Evolutionary conservation across 2,797 vertebrate genomes (phyloP), one percentile per base, ranked within the genome.

Genomic region (Melanotaenia maccullochi): DNA sequence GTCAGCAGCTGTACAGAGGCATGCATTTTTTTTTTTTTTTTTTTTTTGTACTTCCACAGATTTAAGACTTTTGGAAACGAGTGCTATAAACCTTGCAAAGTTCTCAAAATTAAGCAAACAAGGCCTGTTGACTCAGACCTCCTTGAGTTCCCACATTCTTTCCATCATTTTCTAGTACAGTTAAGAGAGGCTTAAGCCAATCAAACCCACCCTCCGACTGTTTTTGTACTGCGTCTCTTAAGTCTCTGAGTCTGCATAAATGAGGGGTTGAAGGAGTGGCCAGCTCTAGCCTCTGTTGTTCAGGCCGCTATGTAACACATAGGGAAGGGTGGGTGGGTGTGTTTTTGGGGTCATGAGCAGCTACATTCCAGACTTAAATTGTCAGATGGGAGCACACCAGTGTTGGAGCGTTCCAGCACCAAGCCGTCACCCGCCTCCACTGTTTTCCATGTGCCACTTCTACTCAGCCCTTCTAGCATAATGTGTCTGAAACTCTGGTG

Each of bases 151-250:
- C 84, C 68, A 52, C 87, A 92, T 93, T 91, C 87, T 84, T 90
- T 91, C 91, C 91, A 78, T 83, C 83, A 86, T 84, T 71, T 85
- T 91, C 83, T 75, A 76, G 85, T 79, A 86, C 82, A 89, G 88
- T 90, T 89, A 89, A 92, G 87, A 89, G 83, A 85, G 78, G 47
- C 83, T 83, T 91, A 91, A 93, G 93, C 90, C 92, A 90, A 88
- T 91, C 91, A 93, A 89, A 84, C 72, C n/a, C 9, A 60, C 77
- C 89, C 81, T 82, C 71, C 1, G 36, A 62, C 77, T 88, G 75
- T 81, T 87, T 85, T 83, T 81, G 66, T 75, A 77, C 82, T 82
- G 67, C 11, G 64, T 81, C 74, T 79, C 66, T 70, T 68, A 62
- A 78, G 67, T 87, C 54, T 63, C 54, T 63, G 67, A 79, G 72